These are phyloP conservation scores for Hippopotamus amphibius DNA, from an alignment of 2,113 vertebrate genomes.

Conservation along the genomic window DNA sequence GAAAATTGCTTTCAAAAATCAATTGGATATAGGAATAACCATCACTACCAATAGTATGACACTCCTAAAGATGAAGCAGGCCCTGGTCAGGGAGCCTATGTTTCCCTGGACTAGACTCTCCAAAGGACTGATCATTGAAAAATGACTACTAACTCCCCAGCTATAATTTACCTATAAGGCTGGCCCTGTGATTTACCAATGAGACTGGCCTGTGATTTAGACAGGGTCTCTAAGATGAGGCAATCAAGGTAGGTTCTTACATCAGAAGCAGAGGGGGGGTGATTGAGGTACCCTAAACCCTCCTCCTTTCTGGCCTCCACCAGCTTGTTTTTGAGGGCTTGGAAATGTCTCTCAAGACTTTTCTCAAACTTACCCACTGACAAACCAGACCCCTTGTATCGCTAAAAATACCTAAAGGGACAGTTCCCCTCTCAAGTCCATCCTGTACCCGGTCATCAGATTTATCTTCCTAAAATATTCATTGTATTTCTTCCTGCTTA, in stretches of 20 bases:
- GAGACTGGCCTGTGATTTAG: neutral
- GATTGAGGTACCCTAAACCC: neutral
- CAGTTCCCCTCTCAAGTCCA: neutral
- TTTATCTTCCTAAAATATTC: neutral
- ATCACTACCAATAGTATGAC: neutral
- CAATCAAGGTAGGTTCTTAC: neutral
- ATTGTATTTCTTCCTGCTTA: slow-evolving; percentile 10
- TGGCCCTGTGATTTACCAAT: neutral
- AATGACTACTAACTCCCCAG: neutral
- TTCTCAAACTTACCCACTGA: neutral
- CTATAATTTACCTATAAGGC: neutral
- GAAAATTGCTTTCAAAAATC: neutral
- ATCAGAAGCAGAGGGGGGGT: neutral
- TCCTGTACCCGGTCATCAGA: neutral
- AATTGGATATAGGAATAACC: neutral
- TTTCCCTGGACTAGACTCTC: neutral
- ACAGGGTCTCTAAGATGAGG: neutral
- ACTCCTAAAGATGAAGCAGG: neutral
- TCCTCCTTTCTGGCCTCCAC: neutral
- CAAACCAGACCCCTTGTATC: neutral
- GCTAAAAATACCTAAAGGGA: neutral
- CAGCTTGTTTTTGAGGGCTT: neutral
- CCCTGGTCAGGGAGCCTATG: neutral
- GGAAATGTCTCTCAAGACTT: neutral
- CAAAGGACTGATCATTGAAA: neutral